Evolutionary conservation across 2,888 invertebrate species (phyloP), one percentile per base, ranked within the genome.

Genomic region (Drosophila melanosoma): DNA sequence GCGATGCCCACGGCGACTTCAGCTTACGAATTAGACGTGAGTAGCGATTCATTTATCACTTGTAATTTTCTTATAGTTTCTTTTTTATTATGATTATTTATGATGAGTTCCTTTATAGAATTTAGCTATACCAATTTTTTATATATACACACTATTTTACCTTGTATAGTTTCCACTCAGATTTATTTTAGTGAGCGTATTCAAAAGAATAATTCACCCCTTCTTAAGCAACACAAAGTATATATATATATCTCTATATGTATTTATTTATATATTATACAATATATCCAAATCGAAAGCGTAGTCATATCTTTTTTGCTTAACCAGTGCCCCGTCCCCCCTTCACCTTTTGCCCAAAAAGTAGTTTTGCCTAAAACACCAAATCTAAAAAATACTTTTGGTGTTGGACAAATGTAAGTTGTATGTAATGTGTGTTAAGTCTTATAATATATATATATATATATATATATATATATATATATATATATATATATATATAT

Each of bases 1-100:
- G 95, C 95, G 26, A 94, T 96, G 84, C 95, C 96, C 57, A 96
- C 96, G 15, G 94, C 95, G 74, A 93, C 93, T 73, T 93, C 93
- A 76, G 93, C 92, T 89, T 92, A 91, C 79, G 93, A 93, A 89
- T 83, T 93, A 83, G 93, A 93, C 87, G 93, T 93, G 88, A 93
- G 93, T 93, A 91, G 53, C 32, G 26, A 33, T 33, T 17, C 49
- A 12, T 26, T 48, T 56, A 35, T 71, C 66, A 52, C 51, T 69
- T 78, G 66, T 67, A 57, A 81, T 63, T 65, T 51, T 40, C 51
- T 40, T 52, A 71, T 67, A 66, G 65, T 63, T 54, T 26, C 17
- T 6, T 23, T 54, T 40, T n/a, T 40, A 40, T 38, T 38, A 38
- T 38, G 48, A 53, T 66, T 56, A 82, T 65, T 67, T 77, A 51